Conservation (phyloP, 2,113 vertebrate genomes). For the Bubo bubo region DNA sequence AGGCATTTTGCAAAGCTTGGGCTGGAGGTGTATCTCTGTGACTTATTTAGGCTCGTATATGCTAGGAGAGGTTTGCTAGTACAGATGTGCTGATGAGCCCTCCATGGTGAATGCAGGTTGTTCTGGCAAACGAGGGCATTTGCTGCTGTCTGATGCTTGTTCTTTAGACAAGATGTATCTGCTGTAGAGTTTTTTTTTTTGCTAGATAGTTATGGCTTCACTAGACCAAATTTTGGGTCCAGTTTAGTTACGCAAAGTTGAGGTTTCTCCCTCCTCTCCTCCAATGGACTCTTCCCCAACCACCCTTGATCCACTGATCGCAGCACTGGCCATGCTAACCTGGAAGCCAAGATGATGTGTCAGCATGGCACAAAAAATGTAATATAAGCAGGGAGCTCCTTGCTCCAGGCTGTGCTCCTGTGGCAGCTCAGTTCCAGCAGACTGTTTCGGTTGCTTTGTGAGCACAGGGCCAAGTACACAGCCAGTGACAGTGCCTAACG, state of each 20-base stretch:
- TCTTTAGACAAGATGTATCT: neutral
- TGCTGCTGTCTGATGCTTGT: neutral
- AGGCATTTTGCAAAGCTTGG: neutral
- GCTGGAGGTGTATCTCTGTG: neutral
- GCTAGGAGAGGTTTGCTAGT: neutral
- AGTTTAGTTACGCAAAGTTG: neutral
- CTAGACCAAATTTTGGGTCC: neutral
- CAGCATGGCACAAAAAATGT: neutral
- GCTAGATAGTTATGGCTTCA: neutral
- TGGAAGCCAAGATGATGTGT: neutral
- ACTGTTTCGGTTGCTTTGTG: neutral
- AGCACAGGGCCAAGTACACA: fast-evolving
- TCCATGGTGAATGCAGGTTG: neutral
- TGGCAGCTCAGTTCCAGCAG: neutral
- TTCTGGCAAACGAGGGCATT: neutral
- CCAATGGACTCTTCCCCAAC: fast-evolving
- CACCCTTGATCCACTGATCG: fast-evolving
- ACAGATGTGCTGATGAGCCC: neutral
- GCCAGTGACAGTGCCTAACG: fast-evolving
- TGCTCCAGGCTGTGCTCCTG: neutral
- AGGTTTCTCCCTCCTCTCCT: neutral
- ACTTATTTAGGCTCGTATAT: neutral
- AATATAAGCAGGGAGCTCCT: neutral
- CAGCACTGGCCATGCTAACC: neutral
- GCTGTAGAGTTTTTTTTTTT: neutral